These are phyloP conservation scores for Drosophila algonquin DNA, from an alignment of 2,888 invertebrate species.

Conservation along the genomic window DNA sequence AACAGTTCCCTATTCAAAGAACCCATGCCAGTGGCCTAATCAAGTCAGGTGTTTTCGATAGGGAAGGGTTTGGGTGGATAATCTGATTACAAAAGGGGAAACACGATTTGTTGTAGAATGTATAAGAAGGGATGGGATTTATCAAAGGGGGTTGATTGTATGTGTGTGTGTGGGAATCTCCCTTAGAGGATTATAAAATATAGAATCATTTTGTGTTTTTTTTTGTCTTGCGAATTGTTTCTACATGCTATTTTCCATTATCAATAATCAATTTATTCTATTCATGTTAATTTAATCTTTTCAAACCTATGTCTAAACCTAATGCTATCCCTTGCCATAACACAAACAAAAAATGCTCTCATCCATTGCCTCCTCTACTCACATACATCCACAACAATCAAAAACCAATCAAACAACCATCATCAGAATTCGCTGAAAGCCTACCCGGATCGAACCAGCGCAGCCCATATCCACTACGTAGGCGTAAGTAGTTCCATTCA, in stretches of 20 bases:
- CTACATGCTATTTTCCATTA: background rate
- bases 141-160: background rate
- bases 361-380: conserved; percentile 18
- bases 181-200: background rate
- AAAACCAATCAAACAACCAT: conserved; percentile 39
- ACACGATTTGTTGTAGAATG: conserved; percentile 7
- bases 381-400: conserved; percentile 47
- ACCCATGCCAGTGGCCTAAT: conserved; percentile 42
- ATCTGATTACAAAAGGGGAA: conserved; percentile 65
- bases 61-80: conserved; percentile 42
- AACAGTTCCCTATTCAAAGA: conserved; percentile 11
- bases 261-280: background rate
- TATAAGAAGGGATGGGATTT: background rate
- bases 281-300: conserved; percentile 1
- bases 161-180: background rate
- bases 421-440: conserved; percentile 93
- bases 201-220: no score
- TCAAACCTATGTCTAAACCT: conserved; percentile 9
- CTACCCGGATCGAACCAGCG: conserved; percentile 93
- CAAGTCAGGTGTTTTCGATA: conserved; percentile 29
- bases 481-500: conserved; percentile 88
- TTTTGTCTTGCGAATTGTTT: background rate
- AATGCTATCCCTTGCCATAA: conserved; percentile 48
- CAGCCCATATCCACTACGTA: conserved; percentile 92
- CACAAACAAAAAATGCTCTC: conserved; percentile 31